A percentile compares a stretch with the other conserved stretches of the same genome.
phyloP scores from a whole-genome alignment of 2,113 vertebrate genomes.

The Oreocharis arfaki region DNA sequence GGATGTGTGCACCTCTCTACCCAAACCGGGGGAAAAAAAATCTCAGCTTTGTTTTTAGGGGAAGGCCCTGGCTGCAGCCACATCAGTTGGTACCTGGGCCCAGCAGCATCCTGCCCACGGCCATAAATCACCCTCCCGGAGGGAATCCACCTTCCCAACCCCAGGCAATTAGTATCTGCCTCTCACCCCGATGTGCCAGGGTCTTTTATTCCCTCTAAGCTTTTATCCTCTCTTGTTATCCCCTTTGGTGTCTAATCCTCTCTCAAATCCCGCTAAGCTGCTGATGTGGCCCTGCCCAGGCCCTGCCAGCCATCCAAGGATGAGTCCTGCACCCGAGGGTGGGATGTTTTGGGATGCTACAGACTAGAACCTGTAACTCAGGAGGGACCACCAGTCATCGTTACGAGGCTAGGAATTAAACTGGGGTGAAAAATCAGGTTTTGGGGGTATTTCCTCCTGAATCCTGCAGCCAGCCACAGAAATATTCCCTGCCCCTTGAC shows the following conservation, averaged over 20 bases:
- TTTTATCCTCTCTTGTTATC: slow-evolving; percentile 20
- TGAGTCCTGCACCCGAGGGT: background rate
- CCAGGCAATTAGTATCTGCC: background rate
- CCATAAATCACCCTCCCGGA: background rate
- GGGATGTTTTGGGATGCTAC: background rate
- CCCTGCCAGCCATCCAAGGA: background rate
- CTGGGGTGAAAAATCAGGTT: slow-evolving; percentile 13
- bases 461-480: background rate
- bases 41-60: background rate
- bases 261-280: background rate
- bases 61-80: background rate
- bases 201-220: background rate
- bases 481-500: background rate
- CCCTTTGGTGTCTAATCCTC: background rate
- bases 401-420: slow-evolving; percentile 10
- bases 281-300: background rate
- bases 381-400: background rate
- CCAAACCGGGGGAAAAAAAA: background rate
- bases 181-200: background rate
- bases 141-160: background rate
- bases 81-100: background rate
- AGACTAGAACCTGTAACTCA: background rate
- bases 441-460: background rate
- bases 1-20: background rate
- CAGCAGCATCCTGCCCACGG: background rate